phyloP scores from a whole-genome alignment of 2,113 vertebrate species.

The Prochilodus magdalenae region DNA sequence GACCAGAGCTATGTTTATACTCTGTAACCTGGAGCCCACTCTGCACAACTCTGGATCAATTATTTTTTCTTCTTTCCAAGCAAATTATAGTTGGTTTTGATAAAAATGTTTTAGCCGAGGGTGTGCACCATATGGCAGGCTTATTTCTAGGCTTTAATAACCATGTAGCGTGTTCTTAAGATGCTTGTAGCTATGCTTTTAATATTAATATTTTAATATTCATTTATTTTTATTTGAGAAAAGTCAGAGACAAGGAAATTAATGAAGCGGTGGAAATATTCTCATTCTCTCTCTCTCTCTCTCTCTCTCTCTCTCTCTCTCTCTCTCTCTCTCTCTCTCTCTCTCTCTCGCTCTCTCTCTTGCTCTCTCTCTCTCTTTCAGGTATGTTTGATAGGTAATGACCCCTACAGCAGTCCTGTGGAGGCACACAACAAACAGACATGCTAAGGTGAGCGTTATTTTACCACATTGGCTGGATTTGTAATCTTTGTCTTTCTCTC shows the following conservation, averaged over 20 bases:
- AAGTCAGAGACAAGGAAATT: background rate
- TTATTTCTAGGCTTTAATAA: background rate
- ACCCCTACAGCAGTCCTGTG: slow-evolving; percentile 9
- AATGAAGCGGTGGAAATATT: background rate
- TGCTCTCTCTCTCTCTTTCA: background rate
- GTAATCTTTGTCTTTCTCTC: slow-evolving; percentile 47
- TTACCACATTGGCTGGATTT: slow-evolving; percentile 54
- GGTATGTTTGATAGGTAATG: slow-evolving; percentile 35
- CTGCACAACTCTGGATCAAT: background rate
- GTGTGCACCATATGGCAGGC: background rate
- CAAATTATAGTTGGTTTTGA: background rate
- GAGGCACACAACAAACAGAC: slow-evolving; percentile 41
- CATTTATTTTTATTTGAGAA: no score
- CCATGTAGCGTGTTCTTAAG: background rate
- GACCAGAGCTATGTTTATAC: background rate
- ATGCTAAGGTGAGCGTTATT: slow-evolving; percentile 56
- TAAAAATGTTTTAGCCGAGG: background rate
- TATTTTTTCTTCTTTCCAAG: background rate
- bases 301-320: background rate
- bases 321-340: background rate
- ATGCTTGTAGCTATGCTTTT: background rate
- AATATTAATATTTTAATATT: background rate
- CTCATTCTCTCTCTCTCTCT: background rate
- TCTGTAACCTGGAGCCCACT: background rate
- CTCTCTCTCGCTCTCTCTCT: background rate